phyloP scores from a whole-genome alignment of 2,888 invertebrate species.

The Brachylomia viminalis region DNA sequence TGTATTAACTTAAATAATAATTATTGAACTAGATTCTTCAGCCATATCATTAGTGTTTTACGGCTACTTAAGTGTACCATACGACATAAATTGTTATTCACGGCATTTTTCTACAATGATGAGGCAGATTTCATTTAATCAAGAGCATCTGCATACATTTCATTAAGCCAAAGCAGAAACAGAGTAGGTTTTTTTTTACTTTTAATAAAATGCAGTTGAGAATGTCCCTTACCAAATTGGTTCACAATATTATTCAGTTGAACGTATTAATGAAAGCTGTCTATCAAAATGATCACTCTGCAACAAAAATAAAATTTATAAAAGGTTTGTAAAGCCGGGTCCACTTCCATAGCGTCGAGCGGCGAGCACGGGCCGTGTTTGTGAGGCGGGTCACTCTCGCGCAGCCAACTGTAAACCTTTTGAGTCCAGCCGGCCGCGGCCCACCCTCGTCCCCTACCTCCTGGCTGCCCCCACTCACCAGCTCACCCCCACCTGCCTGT shows the following conservation, averaged over 20 bases:
- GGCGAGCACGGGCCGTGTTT: slow-evolving; percentile 83
- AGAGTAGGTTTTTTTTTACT: not conserved
- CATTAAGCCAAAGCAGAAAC: not conserved
- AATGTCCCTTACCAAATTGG: slow-evolving; percentile 24
- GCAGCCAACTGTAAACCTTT: slow-evolving; percentile 90
- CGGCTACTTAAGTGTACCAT: no score
- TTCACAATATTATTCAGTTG: slow-evolving; percentile 55
- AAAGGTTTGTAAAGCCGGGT: slow-evolving; percentile 75
- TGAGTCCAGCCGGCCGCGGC: slow-evolving; percentile 86
- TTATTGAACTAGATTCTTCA: slow-evolving; percentile 7
- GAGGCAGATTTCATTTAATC: not conserved
- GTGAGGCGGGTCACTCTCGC: slow-evolving; percentile 90
- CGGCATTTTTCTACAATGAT: not conserved
- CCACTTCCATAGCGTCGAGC: slow-evolving; percentile 83
- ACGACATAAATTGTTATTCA: not conserved
- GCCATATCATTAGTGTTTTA: not conserved
- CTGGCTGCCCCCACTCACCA: slow-evolving; percentile 38
- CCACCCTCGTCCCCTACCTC: slow-evolving; percentile 68
- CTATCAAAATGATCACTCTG: slow-evolving; percentile 66
- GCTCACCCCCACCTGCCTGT: slow-evolving; percentile 71
- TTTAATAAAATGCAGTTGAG: slow-evolving; percentile 6
- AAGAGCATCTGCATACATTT: not conserved
- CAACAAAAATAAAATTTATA: slow-evolving; percentile 72
- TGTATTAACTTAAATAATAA: not conserved
- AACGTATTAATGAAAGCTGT: slow-evolving; percentile 56